Base-by-base conservation (phyloP, 2,888 invertebrate species). In the Aphrophora alni region DNA sequence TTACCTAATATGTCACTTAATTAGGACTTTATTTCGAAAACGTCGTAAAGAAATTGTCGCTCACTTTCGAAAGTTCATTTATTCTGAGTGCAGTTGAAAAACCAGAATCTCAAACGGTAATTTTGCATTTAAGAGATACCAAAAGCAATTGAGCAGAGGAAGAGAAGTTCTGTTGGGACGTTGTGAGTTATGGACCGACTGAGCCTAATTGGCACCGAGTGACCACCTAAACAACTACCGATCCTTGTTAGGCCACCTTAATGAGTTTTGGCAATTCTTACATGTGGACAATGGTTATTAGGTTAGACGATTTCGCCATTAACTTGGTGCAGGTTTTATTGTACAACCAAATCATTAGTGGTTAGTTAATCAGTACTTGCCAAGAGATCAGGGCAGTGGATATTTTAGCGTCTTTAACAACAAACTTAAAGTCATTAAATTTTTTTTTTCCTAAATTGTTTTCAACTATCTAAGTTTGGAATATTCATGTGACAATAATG, bases 241-340 rank as follows among this genome's bases (percentile, higher is more conserved):
- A 59, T n/a, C 59, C 59, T 59, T 59, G 59, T 59, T 59, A 59
- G 59, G 59, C 10, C 21, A 21, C 21, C 21, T 59, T 59, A 59
- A 59, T 59, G 59, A 59, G 59, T 59, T 59, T 59, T 59, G 59
- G 59, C 59, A 59, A 59, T 59, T 59, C 59, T 59, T 59, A 59
- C 59, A 59, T 59, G 59, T 21, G 59, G 59, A 59, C 59, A 59
- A 59, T 59, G 59, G 59, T 59, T 59, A 59, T 59, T 59, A 59
- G 59, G 59, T 14, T 10, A 21, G 21, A n/a, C 21, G 59, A 44
- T 44, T 44, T 44, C 44, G 44, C 44, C 44, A 44, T 44, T 44
- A 44, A 4, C 44, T 7, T 10, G 44, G 59, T 21, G 21, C 59
- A 5, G 21, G n/a, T 21, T 21, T 59, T 59, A 59, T 59, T 59